Percentiles rank a stretch among this genome's conserved stretches.
Conservation (phyloP, 2,113 vertebrate genomes). For the Salvelinus sp. region DNA sequence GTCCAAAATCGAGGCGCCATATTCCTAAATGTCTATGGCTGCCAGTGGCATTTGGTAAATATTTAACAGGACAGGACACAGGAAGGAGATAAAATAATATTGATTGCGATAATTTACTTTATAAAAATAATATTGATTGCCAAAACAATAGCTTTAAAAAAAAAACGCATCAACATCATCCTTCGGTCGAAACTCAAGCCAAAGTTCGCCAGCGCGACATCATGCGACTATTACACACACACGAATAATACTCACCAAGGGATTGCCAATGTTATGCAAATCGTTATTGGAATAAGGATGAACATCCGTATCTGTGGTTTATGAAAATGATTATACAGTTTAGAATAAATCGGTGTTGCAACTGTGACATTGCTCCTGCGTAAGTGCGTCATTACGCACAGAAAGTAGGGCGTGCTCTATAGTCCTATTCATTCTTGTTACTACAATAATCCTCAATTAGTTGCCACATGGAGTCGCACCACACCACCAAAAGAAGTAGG, state of each 20-base stretch:
- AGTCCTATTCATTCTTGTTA: no score
- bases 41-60: no score
- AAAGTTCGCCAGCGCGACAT: background rate
- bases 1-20: no score
- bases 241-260: constrained; percentile 57
- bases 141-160: no score
- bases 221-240: background rate
- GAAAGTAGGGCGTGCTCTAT: constrained; percentile 25
- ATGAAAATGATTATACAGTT: background rate
- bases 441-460: background rate
- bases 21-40: no score
- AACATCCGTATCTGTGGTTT: constrained; percentile 46
- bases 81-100: no score
- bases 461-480: constrained; percentile 54
- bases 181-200: background rate
- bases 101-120: no score
- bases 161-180: background rate
- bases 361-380: constrained; percentile 40
- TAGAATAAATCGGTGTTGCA: constrained; percentile 4
- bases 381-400: constrained; percentile 21
- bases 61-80: no score
- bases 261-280: constrained; percentile 31
- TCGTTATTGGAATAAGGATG: constrained; percentile 17
- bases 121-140: no score
- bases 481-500: constrained; percentile 16